These are phyloP conservation scores for Diphyllodes magnificus DNA, from an alignment of 2,113 vertebrate genomes.

Conservation along the genomic window DNA sequence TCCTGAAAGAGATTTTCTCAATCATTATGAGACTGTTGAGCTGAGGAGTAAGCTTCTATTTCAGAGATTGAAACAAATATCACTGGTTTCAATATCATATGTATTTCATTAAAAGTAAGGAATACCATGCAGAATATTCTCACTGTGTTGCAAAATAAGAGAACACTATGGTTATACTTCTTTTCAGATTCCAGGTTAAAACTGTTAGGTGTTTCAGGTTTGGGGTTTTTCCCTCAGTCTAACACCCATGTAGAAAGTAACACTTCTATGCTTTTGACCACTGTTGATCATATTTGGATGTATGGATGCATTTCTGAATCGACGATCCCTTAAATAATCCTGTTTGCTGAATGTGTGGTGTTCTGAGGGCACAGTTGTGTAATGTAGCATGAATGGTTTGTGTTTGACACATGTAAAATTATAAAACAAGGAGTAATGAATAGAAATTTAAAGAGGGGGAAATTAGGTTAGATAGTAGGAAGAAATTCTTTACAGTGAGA, in stretches of 20 bases:
- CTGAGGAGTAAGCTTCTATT: background rate
- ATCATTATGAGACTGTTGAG: background rate
- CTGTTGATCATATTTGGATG: background rate
- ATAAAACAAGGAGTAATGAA: background rate
- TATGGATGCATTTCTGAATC: background rate
- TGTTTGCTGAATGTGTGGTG: background rate
- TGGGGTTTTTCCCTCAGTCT: background rate
- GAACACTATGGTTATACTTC: background rate
- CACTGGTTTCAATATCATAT: background rate
- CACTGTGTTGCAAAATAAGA: background rate
- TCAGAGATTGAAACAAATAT: background rate
- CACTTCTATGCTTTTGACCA: background rate
- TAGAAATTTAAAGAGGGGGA: background rate
- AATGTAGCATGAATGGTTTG: background rate
- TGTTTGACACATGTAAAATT: background rate
- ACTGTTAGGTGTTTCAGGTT: background rate
- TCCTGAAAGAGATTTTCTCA: background rate
- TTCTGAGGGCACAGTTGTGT: background rate
- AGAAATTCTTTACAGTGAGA: background rate
- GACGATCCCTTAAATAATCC: background rate
- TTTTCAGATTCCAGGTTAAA: background rate
- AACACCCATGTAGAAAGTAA: background rate
- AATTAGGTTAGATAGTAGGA: no score
- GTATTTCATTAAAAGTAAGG: background rate
- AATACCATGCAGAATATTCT: background rate